Conservation (phyloP, 2,888 invertebrate species). For the Disparrhopalites patrizii region DNA sequence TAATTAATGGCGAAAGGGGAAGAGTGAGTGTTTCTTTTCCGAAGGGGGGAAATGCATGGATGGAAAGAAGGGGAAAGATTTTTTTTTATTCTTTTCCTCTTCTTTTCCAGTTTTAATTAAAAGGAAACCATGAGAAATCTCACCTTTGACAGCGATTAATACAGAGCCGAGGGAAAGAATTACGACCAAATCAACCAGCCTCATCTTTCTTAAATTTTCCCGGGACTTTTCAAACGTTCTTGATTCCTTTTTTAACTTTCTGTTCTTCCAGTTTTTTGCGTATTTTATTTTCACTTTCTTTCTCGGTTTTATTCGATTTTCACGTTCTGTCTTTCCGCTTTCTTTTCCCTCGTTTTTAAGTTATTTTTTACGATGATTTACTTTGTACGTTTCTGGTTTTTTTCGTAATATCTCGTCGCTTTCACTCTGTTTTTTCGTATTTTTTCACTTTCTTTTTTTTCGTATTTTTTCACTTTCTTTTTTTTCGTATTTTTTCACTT, state of each 20-base stretch:
- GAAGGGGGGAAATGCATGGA: neutral
- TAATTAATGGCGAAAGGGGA: neutral
- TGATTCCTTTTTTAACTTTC: too few relatives aligned
- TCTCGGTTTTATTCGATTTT: constrained; percentile 25
- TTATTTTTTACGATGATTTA: neutral
- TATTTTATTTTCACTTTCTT: constrained; percentile 33
- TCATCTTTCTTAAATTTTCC: constrained; percentile 41
- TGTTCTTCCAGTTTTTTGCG: too few relatives aligned
- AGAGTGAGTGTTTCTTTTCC: neutral
- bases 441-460: neutral
- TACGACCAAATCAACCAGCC: constrained; percentile 38
- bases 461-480: constrained; percentile 21
- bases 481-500: neutral
- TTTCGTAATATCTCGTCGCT: too few relatives aligned
- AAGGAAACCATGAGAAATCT: constrained; percentile 45
- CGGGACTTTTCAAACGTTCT: too few relatives aligned
- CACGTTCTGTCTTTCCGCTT: constrained; percentile 14
- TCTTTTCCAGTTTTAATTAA: constrained; percentile 45
- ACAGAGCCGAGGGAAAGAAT: constrained; percentile 38
- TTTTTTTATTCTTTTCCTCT: neutral
- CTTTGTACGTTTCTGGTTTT: neutral
- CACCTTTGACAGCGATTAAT: constrained; percentile 48
- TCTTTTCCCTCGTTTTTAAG: constrained; percentile 4
- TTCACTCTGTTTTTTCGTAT: too few relatives aligned
- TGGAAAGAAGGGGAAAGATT: neutral